Conservation (phyloP, 2,888 invertebrate genomes). For the Phania funesta region DNA sequence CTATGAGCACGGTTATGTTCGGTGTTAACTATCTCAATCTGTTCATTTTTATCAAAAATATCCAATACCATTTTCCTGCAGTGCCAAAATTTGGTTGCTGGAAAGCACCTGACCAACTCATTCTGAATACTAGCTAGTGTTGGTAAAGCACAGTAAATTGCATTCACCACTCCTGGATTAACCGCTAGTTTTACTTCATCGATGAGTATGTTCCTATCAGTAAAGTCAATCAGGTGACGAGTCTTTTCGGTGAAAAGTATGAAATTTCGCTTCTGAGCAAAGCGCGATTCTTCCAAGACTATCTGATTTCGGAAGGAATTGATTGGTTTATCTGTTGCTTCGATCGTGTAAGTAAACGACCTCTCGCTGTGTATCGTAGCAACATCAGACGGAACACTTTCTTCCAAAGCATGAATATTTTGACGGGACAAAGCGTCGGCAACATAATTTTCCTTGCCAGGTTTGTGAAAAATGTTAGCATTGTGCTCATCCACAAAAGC, state of each 20-base stretch:
- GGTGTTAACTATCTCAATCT: too few species aligned
- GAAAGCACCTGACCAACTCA: too few species aligned
- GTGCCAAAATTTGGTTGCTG: too few species aligned
- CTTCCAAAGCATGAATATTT: neutral
- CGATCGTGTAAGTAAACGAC: slow-evolving; percentile 10
- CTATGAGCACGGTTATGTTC: too few species aligned
- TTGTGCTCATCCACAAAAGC: neutral
- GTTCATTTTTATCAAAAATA: too few species aligned
- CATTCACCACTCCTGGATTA: too few species aligned
- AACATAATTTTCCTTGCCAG: neutral
- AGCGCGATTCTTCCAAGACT: slow-evolving; percentile 31
- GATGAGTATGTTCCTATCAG: slow-evolving; percentile 20
- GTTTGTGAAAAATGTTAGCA: neutral
- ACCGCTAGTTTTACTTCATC: slow-evolving; percentile 36
- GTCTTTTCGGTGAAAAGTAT: slow-evolving; percentile 1
- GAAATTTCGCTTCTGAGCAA: neutral
- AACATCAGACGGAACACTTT: neutral
- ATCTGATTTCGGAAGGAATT: slow-evolving; percentile 69
- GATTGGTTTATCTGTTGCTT: slow-evolving; percentile 62
- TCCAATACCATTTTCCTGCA: too few species aligned
- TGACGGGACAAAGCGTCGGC: neutral
- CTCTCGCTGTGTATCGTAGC: neutral
- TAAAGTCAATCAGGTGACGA: slow-evolving; percentile 30
- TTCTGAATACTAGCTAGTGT: too few species aligned
- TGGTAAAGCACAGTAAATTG: too few species aligned